A percentile compares a stretch with the other conserved stretches of the same genome.
Conservation (phyloP, 2,113 vertebrate species). For the Phyllostomus hastatus region DNA sequence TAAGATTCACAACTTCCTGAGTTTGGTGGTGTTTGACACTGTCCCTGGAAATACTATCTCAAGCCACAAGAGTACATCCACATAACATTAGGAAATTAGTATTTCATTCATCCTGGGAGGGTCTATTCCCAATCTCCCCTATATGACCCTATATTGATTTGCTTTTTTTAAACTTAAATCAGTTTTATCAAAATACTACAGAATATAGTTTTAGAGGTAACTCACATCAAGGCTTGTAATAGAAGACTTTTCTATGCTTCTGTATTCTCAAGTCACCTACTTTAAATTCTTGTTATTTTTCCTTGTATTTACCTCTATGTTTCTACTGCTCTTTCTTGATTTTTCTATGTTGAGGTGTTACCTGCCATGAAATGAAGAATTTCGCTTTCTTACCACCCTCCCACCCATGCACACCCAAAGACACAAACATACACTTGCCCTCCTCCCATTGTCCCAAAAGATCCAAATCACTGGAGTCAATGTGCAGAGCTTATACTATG, state of each 20-base stretch:
- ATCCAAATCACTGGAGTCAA: not conserved
- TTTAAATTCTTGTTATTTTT: not conserved
- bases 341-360: not conserved
- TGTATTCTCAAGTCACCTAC: not conserved
- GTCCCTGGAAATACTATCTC: conserved; percentile 1
- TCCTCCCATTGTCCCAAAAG: not conserved
- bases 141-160: not conserved
- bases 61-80: not conserved
- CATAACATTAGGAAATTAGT: not conserved
- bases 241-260: not conserved
- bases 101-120: not conserved
- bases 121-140: not conserved
- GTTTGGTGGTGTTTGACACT: not conserved
- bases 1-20: not conserved
- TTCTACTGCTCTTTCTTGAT: not conserved
- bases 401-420: not conserved
- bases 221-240: not conserved
- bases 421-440: not conserved
- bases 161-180: not conserved
- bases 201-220: not conserved
- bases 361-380: not conserved
- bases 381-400: not conserved
- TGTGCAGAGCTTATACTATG: not conserved
- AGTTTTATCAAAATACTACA: not conserved
- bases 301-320: not conserved